Base-by-base conservation (phyloP, 2,888 invertebrate genomes). In the Marronus borbonicus region DNA sequence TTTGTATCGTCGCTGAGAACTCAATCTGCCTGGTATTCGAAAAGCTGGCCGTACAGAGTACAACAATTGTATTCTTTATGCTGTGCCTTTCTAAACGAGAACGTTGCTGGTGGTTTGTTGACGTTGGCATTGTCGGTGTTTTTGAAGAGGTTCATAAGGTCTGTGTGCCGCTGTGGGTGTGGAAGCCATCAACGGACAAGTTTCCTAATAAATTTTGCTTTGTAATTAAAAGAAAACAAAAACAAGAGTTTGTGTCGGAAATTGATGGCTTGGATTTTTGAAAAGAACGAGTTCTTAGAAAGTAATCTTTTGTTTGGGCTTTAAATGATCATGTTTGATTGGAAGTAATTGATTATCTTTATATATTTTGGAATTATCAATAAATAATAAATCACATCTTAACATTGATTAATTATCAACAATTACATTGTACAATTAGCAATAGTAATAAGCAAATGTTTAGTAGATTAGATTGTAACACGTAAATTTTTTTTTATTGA, bases 221-320 rank as follows among this genome's bases (percentile, higher is more conserved):
- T 55, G 36, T 36, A 70, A 70, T 70, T 70, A 70, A 70, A 70
- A 70, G 70, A 55, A 70, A 70, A 70, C 70, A 70, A 70, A 70
- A 69, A 69, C 50, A 69, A 50, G 24, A 31, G 55, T 36, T 31
- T 55, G 7, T 58, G 55, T 58, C 55, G n/a, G 55, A 55, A 52
- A 52, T 69, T 28, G 65, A 44, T 66, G 20, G 17, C 44, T 39
- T 44, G 44, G 12, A 44, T 44, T 44, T 12, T 44, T 44, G 10
- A 12, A 44, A 44, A 44, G 12, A 5, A 5, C 5, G 31, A 36
- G 31, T 44, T 44, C 44, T 44, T 44, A 1, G 44, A 44, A 44
- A 12, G 12, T 12, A 8, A 1, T 10, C 12, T 8, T 44, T 44
- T 44, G 44, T 44, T 44, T 8, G 8, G 44, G 12, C 12, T 44